Conservation (phyloP, 2,888 invertebrate species). For the Abrostola tripartita region DNA sequence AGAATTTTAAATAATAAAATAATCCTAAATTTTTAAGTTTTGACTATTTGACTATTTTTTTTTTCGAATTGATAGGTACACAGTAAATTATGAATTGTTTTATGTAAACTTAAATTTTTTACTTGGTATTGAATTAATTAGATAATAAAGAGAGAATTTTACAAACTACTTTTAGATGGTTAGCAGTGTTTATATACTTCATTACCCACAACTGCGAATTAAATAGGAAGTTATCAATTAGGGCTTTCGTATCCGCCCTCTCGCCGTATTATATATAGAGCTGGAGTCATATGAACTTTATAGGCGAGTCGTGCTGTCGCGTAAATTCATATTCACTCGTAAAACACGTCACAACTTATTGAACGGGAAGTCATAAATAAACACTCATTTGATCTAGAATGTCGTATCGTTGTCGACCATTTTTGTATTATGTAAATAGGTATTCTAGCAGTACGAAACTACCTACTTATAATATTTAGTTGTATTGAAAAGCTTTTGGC, state of each 20-base stretch:
- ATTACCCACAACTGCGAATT: conserved; percentile 14
- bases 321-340: conserved; percentile 5
- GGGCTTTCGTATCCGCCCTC: conserved; percentile 16
- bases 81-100: no score
- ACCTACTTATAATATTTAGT: background rate
- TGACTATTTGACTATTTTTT: no score
- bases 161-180: no score
- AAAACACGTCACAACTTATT: conserved; percentile 25
- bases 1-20: no score
- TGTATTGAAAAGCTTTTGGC: conserved; percentile 19
- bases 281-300: background rate
- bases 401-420: conserved; percentile 16
- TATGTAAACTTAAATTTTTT: no score
- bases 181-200: background rate
- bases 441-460: conserved; percentile 6
- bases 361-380: conserved; percentile 35
- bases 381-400: conserved; percentile 28
- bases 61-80: no score
- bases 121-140: no score
- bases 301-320: conserved; percentile 13
- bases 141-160: no score
- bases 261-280: conserved; percentile 7
- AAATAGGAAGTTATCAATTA: conserved; percentile 37
- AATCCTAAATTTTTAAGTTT: no score
- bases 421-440: conserved; percentile 22